phyloP scores from a whole-genome alignment of 2,797 vertebrate genomes.

The Sitta carolinensis region DNA sequence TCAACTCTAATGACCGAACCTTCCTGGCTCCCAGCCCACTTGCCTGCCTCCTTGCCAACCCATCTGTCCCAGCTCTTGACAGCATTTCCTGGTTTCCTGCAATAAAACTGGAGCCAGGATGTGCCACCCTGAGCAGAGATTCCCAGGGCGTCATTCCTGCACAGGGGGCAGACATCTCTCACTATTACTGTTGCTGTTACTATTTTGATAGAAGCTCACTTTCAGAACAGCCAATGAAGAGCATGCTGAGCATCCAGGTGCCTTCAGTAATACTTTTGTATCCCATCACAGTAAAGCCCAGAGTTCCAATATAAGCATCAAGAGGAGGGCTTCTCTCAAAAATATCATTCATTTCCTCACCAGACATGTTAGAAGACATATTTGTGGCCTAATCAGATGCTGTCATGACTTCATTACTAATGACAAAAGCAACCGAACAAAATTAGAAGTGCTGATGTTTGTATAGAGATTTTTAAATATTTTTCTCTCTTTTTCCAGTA shows the following conservation, averaged over 20 bases:
- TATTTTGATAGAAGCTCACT: background rate
- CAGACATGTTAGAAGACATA: background rate
- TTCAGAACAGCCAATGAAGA: background rate
- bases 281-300: background rate
- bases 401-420: background rate
- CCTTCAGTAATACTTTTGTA: background rate
- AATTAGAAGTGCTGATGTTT: background rate
- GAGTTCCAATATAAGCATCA: background rate
- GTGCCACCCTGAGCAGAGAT: background rate
- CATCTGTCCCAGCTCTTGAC: background rate
- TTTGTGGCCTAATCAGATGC: background rate
- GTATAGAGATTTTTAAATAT: background rate
- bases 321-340: background rate
- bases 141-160: background rate
- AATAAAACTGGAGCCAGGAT: background rate
- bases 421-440: background rate
- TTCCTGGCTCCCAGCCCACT: background rate
- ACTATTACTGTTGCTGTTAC: background rate
- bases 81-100: background rate
- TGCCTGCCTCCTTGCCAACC: background rate
- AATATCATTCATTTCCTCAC: background rate
- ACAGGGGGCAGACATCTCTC: background rate
- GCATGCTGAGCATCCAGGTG: background rate
- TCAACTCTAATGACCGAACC: background rate
- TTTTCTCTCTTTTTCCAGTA: background rate